phyloP scores from a whole-genome alignment of 1,140 invertebrate species.

The Physella acuta region DNA sequence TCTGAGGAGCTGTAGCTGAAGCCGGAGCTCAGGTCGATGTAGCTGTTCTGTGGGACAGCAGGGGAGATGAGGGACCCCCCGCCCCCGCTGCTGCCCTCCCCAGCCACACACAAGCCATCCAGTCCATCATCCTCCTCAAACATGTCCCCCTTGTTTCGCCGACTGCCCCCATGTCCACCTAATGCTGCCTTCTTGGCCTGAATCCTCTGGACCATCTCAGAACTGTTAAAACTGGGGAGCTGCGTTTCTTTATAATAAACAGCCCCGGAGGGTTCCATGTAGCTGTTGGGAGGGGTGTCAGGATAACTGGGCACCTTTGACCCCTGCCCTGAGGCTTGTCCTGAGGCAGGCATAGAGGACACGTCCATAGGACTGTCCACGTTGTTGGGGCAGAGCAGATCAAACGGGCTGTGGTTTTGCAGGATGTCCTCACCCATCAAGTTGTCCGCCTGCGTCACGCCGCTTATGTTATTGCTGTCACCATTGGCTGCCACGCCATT shows the following conservation, averaged over 20 bases:
- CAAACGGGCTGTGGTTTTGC: constrained; percentile 10
- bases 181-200: constrained; percentile 44
- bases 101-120: background rate
- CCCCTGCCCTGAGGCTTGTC: constrained; percentile 31
- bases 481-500: background rate
- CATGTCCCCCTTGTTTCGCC: background rate
- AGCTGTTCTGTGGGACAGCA: constrained; percentile 51
- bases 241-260: constrained; percentile 34
- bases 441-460: background rate
- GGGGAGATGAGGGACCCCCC: constrained; percentile 30
- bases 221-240: constrained; percentile 55
- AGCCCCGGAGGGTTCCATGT: constrained; percentile 36
- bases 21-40: constrained; percentile 9
- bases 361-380: constrained; percentile 23
- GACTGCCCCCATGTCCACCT: constrained; percentile 15
- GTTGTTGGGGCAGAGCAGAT: constrained; percentile 15
- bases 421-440: constrained; percentile 16
- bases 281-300: constrained; percentile 50
- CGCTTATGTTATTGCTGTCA: background rate
- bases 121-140: constrained; percentile 9
- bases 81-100: background rate
- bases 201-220: constrained; percentile 54
- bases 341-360: constrained; percentile 24
- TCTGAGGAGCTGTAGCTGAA: constrained; percentile 13
- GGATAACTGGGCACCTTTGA: constrained; percentile 44